Conservation (phyloP, 2,888 invertebrate species). For the Sarcophaga caerulescens region DNA sequence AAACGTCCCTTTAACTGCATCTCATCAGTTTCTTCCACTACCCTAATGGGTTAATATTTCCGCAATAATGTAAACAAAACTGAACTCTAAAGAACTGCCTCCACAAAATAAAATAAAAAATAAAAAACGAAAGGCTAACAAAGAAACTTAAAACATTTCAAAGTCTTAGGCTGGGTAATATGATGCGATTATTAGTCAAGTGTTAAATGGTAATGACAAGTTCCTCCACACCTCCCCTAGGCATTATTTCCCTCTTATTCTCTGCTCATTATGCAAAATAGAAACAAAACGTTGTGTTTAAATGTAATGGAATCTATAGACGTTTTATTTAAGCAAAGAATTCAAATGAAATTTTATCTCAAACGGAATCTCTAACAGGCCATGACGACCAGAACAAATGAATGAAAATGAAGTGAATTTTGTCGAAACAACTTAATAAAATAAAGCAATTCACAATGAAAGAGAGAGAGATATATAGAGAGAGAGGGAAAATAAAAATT, state of each 20-base stretch:
- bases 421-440: background rate
- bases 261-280: background rate
- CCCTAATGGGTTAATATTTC: conserved; percentile 34
- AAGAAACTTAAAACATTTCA: conserved; percentile 48
- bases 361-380: conserved; percentile 33
- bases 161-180: conserved; percentile 54
- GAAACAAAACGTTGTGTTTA: background rate
- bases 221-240: background rate
- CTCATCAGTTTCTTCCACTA: too few species aligned
- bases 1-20: too few species aligned
- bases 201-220: conserved; percentile 61
- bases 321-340: background rate
- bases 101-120: background rate
- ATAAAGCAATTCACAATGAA: background rate
- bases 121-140: background rate
- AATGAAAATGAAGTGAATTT: background rate
- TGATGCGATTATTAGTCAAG: conserved; percentile 44
- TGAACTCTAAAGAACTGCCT: background rate
- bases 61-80: conserved; percentile 16
- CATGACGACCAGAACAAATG: conserved; percentile 16
- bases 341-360: conserved; percentile 46
- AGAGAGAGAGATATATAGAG: too few species aligned
- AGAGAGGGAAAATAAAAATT: background rate
- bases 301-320: background rate
- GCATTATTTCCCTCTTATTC: background rate